A percentile compares a stretch with the other conserved stretches of the same genome.
These are phyloP conservation scores for Griposia aprilina DNA, from an alignment of 2,888 invertebrate species.

Conservation along the genomic window DNA sequence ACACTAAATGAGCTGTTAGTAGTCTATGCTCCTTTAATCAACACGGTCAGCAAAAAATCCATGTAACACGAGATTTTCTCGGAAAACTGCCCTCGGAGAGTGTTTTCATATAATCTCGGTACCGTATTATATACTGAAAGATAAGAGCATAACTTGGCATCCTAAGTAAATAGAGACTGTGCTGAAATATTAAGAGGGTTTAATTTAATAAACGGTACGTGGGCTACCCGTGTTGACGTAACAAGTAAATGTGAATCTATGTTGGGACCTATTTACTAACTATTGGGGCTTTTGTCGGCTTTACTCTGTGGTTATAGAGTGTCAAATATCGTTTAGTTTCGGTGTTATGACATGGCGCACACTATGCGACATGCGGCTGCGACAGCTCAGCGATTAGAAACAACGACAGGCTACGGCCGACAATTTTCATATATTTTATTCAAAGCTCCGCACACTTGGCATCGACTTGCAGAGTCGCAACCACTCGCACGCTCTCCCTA, in stretches of 20 bases:
- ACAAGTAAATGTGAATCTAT: slow-evolving; percentile 59
- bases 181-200: slow-evolving; percentile 73
- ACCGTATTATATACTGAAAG: slow-evolving; percentile 56
- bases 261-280: slow-evolving; percentile 41
- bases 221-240: slow-evolving; percentile 71
- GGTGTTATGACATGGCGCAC: too few species aligned
- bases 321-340: background rate
- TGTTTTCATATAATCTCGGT: slow-evolving; percentile 61
- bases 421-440: background rate
- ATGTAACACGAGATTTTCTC: slow-evolving; percentile 28
- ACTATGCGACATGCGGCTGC: too few species aligned
- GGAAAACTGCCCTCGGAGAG: slow-evolving; percentile 28
- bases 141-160: slow-evolving; percentile 66
- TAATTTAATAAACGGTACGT: slow-evolving; percentile 74
- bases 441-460: background rate
- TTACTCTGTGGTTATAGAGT: slow-evolving; percentile 4
- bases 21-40: slow-evolving; percentile 29
- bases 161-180: slow-evolving; percentile 77
- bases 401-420: too few species aligned
- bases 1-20: slow-evolving; percentile 29
- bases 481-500: background rate
- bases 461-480: background rate
- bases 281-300: slow-evolving; percentile 41
- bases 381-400: too few species aligned
- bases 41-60: slow-evolving; percentile 41